Evolutionary conservation across 2,888 invertebrate species (phyloP), one percentile per base, ranked within the genome.

Genomic region (Dynastes maya): DNA sequence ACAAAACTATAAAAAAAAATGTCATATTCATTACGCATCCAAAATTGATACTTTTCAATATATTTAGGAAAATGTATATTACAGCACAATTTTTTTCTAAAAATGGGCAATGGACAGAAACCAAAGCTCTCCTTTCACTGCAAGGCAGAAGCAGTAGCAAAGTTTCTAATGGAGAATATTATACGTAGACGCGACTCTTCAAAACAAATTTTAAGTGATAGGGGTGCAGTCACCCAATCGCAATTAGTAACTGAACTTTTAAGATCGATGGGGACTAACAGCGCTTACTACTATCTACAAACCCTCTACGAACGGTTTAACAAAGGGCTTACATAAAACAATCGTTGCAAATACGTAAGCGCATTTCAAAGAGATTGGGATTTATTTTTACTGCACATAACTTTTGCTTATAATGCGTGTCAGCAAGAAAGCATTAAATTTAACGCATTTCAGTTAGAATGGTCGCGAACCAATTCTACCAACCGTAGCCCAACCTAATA

Each of bases 381-480:
- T 53, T 16, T 16, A 16, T 16, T 53, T 53, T 53, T 53, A 51
- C 51, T 9, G 11, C n/a, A 16, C 13, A n/a, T 53, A 5, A 53
- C 16, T 2, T 53, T 53, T 13, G 53, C 16, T 3, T 53, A 5
- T n/a, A 53, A 53, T 53, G 16, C n/a, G 1, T 2, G 3, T 53
- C 53, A 16, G 53, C 53, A 53, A 53, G n/a, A 27, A 37, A 64
- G 8, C 16, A 64, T 22, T 5, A 64, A 64, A n/a, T 64, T 64
- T 13, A 5, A 3, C 13, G 27, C 70, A 27, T 74, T 74, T 32
- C 37, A n/a, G 9, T 74, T 74, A 16, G 74, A 2, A 32, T 27
- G 61, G 74, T 27, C 74, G 74, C 13, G 74, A 74, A 74, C 61
- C 63, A 2, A 27, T 61, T 13, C 6, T 74, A 74, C 63, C 61